Evolutionary conservation across 2,888 invertebrate genomes (phyloP), one percentile per base, ranked within the genome.

Genomic region (Drosophila flavopinicola): DNA sequence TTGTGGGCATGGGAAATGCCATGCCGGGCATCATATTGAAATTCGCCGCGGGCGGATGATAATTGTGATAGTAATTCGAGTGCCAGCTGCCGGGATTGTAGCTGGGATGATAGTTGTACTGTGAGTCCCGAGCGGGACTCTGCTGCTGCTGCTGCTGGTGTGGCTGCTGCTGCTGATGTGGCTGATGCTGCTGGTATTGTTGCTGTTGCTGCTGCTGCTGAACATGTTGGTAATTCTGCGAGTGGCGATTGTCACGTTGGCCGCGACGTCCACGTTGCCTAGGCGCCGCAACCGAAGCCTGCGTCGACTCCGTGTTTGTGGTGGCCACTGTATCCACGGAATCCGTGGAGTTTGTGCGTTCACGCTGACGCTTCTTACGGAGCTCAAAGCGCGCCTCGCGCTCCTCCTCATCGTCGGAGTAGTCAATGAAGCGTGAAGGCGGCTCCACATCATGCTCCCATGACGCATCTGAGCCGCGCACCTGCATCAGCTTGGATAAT

Each of bases 401-500:
- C 87, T 98, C 98, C 61, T 95, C 93, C 84, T 98, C 98, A 88
- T 98, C 98, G 89, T 98, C 98, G 0, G 98, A 98, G 90, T 93
- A 97, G 25, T 97, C 97, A 0, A 94, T 76, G 69, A 93, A 93
- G 78, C 93, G 93, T 0, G 92, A 91, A 0, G 97, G 97, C 10
- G 94, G 94, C 89, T 98, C 98, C 38, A 94, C 91, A 88, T 97
- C 96, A 88, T 96, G 93, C 75, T 95, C 93, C 95, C 97, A 97
- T 0, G 96, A 96, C 0, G 97, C 97, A 92, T 98, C 98, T 0
- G 95, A 95, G 4, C 97, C 98, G 91, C 95, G 96, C 54, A 94
- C 90, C 90, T 96, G 96, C 90, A 85, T 92, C 33, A 97, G 92
- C 77, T 96, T 94, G 1, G 94, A 92, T 17, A 96, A 90, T 87